Percentiles rank a stretch among this genome's conserved stretches.
Conservation (phyloP, 2,113 vertebrate genomes). For the Ictalurus furcatus region DNA sequence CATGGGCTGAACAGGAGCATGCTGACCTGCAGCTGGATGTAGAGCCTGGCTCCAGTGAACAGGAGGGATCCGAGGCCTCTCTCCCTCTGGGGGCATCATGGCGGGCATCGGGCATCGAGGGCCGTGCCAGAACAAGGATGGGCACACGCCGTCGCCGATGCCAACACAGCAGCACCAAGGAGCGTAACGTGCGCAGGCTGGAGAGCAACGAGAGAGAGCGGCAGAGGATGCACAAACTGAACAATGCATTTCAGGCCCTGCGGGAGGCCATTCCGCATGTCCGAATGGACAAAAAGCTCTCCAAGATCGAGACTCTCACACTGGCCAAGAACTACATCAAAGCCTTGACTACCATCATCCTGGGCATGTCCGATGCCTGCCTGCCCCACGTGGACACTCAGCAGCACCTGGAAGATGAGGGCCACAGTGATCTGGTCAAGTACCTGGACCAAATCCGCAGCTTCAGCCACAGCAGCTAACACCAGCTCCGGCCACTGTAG, state of each 20-base stretch:
- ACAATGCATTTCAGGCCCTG: constrained; percentile 95
- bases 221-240: constrained; percentile 98
- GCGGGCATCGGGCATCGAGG: constrained; percentile 51
- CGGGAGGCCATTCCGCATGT: constrained; percentile 94
- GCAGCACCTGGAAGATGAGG: constrained; percentile 77
- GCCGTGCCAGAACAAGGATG: constrained; percentile 17
- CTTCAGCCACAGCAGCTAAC: constrained; percentile 78
- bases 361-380: constrained; percentile 86
- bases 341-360: constrained; percentile 89
- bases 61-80: constrained; percentile 78
- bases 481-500: background rate
- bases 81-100: constrained; percentile 66
- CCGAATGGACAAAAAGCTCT: constrained; percentile 91
- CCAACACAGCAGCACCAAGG: constrained; percentile 68
- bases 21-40: constrained; percentile 66
- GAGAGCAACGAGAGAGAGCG: constrained; percentile 96
- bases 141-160: constrained; percentile 62
- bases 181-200: constrained; percentile 84
- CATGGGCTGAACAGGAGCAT: constrained; percentile 63
- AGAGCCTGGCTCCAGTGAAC: constrained; percentile 73
- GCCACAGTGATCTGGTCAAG: constrained; percentile 78
- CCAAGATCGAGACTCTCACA: constrained; percentile 97
- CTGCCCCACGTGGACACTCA: constrained; percentile 72
- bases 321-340: constrained; percentile 99
- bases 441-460: constrained; percentile 81